Evolutionary conservation across 1,140 invertebrate genomes (phyloP), one percentile per base, ranked within the genome.

Genomic region (Drosophila rufa): DNA sequence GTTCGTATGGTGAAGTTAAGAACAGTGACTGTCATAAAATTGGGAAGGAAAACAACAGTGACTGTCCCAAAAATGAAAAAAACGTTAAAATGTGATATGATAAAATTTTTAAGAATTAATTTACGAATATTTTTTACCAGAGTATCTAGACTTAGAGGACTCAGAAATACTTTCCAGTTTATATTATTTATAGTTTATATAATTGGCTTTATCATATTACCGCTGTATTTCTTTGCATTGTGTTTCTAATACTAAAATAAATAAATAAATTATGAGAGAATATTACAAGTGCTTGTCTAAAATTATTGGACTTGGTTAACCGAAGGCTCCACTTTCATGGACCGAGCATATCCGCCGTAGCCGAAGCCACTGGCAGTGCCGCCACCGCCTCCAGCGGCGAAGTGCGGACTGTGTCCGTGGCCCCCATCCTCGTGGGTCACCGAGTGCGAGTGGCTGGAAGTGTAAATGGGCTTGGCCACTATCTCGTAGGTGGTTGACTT

Each of bases 401-500:
- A 93, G 42, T 94, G 93, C 1, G 93, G 93, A 47, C 93, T 94
- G n/a, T 94, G 93, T 51, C 93, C 93, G 47, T 94, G 93, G 0
- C 94, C 62, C 17, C 62, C 94, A 30, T 95, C 94, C 12, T 95
- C 94, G 57, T 96, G 95, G 7, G 94, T 94, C 0, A 95, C 94
- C 11, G 96, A 96, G 67, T 97, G 96, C 2, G 95, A 95, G 75
- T 96, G 96, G 0, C 95, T 94, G 48, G 95, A 95, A 0, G 94
- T 94, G 87, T 97, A 96, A 0, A 97, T 94, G 0, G 96, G 96
- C 78, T 97, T 97, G 55, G 96, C 95, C 38, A 97, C 95, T 53
- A 97, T 96, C 92, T 97, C 96, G 84, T 97, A 97, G 0, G 96
- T 97, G 1, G 96, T 96, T 22, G 96, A 96, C 76, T 96, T 96